These are phyloP conservation scores for Daktulosphaira vitifoliae DNA, from an alignment of 1,140 invertebrate genomes.

Conservation along the genomic window DNA sequence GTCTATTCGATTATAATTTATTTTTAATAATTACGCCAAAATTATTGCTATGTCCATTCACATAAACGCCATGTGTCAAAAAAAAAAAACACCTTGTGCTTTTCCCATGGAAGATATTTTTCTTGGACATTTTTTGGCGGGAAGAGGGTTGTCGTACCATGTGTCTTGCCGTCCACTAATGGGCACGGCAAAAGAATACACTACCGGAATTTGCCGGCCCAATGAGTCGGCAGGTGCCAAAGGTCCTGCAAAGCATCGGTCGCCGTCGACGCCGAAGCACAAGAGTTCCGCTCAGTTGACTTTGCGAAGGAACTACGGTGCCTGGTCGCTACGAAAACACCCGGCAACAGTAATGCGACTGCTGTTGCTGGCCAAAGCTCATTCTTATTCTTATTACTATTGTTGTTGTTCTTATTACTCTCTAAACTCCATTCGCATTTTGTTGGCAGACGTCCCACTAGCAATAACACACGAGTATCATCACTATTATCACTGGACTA, in stretches of 20 bases:
- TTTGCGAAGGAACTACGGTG: slow-evolving; percentile 30
- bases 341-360: background rate
- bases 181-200: slow-evolving; percentile 1
- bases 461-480: no score
- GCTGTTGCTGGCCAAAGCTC: no score
- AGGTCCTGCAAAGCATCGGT: background rate
- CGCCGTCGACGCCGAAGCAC: background rate
- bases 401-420: no score
- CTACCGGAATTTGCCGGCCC: slow-evolving; percentile 28
- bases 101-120: slow-evolving; percentile 14
- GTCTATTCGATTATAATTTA: no score
- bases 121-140: background rate
- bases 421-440: no score
- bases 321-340: slow-evolving; percentile 13
- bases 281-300: slow-evolving; percentile 32
- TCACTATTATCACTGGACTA: no score
- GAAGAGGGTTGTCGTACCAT: background rate
- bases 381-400: no score
- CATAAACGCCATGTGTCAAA: slow-evolving; percentile 24
- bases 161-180: slow-evolving; percentile 19
- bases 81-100: slow-evolving; percentile 20
- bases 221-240: slow-evolving; percentile 26
- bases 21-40: no score
- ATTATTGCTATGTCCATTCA: no score
- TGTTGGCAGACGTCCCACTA: no score